Evolutionary conservation across 2,113 vertebrate genomes (phyloP).

Genomic region (Piliocolobus tephrosceles): DNA sequence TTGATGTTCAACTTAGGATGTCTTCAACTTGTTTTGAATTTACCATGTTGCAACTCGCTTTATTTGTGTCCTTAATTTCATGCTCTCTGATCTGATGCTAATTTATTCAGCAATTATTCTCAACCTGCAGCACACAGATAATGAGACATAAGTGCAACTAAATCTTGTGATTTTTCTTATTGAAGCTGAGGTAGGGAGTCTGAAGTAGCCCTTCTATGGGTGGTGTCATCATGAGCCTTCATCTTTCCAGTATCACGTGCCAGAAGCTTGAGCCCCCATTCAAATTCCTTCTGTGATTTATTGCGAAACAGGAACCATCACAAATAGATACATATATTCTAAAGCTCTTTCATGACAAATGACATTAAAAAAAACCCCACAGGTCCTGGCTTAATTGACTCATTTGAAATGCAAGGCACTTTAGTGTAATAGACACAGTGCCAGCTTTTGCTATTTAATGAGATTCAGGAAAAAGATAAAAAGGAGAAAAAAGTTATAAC

Average conservation of each 20-base stretch:
- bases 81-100: conserved; percentile 77
- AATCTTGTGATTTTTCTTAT: conserved; percentile 69
- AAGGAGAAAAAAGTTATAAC: neutral
- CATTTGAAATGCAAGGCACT: conserved; percentile 26
- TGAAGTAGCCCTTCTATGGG: conserved; percentile 16
- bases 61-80: conserved; percentile 81
- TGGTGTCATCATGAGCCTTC: neutral
- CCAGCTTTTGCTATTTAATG: conserved; percentile 7
- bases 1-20: conserved; percentile 67
- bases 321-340: neutral
- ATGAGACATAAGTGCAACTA: conserved; percentile 79
- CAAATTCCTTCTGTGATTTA: neutral
- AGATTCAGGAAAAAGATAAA: conserved; percentile 25
- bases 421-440: neutral
- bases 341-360: conserved; percentile 27
- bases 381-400: conserved; percentile 52
- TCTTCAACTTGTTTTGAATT: conserved; percentile 76
- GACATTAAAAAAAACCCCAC: neutral
- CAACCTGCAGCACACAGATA: conserved; percentile 80
- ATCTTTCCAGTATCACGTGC: neutral
- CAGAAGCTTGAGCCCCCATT: neutral
- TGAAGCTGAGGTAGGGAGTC: conserved; percentile 50
- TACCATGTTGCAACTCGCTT: conserved; percentile 71
- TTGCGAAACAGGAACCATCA: neutral
- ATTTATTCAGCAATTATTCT: conserved; percentile 82